Evolutionary conservation across 2,888 invertebrate species (phyloP).

Genomic region (Cataglyphis albicans): DNA sequence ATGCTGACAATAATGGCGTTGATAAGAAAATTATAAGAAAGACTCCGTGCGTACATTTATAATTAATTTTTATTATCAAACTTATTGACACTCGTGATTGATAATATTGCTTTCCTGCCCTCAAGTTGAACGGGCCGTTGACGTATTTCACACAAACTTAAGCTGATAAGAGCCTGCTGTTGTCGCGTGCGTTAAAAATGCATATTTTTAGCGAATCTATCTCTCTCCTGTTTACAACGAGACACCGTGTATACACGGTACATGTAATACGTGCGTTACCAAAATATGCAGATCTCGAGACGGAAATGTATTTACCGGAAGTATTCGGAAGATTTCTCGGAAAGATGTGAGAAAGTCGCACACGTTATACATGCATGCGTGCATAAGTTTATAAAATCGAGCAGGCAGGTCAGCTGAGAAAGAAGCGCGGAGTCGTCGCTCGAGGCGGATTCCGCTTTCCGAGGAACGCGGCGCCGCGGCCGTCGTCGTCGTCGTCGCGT

Average conservation of each 20-base stretch:
- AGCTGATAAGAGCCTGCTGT: conserved; percentile 9
- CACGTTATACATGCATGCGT: neutral
- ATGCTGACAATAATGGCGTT: neutral
- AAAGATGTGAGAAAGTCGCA: conserved; percentile 7
- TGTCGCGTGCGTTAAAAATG: neutral
- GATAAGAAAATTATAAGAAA: conserved; percentile 34
- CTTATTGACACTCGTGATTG: conserved; percentile 37
- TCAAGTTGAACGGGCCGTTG: conserved; percentile 11
- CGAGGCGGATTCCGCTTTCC: neutral
- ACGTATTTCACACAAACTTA: conserved; percentile 5
- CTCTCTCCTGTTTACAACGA: neutral
- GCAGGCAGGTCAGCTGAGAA: conserved; percentile 17
- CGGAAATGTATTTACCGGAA: conserved; percentile 12
- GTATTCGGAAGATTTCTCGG: neutral
- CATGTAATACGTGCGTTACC: neutral
- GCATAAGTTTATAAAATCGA: conserved; percentile 12
- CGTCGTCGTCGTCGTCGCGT: neutral
- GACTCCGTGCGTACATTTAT: neutral
- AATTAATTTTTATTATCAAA: conserved; percentile 38
- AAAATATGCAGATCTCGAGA: conserved; percentile 6
- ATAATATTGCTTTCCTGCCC: conserved; percentile 11
- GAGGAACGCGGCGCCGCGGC: conserved; percentile 17
- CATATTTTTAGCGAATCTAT: conserved; percentile 13
- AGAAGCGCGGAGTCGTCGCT: neutral
- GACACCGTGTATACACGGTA: neutral